Evolutionary conservation across 2,888 invertebrate genomes (phyloP), one percentile per base, ranked within the genome.

Genomic region (Exephanes ischioxanthus): DNA sequence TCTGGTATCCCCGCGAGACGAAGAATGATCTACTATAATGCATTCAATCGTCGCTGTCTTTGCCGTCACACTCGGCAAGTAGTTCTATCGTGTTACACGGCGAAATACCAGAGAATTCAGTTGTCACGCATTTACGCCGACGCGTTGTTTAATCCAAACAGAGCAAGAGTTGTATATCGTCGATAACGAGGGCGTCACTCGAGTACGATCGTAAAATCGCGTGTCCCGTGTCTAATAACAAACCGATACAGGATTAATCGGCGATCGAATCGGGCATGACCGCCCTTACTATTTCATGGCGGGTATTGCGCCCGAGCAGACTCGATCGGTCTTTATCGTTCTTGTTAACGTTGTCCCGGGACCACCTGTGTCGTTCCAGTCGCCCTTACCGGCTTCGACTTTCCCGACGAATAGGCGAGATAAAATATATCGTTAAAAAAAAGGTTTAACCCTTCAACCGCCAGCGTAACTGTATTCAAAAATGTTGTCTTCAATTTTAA

Each of bases 221-320:
- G 53, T 84, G 80, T 80, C 66, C 73, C 72, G 77, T 85, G 75
- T 86, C 89, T 89, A 90, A 91, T 91, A 89, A 90, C 83, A 87
- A 90, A 90, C 63, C 84, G 87, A 89, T 88, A 89, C 82, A 84
- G 89, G 87, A 87, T 88, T 90, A 89, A 91, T 90, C 89, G 89
- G 80, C 86, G 86, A 87, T 86, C 86, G 89, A 89, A 90, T 89
- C 88, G 83, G 84, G 75, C 87, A 77, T 78, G 88, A 88, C 83
- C 89, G 88, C 87, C 89, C 87, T 89, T 87, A 88, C 88, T 90
- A 88, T 89, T 90, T 90, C 88, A 91, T 83, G 87, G 83, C 85
- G 26, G 26, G 76, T 86, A 82, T 84, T 79, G 84, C 86, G 53
- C 77, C 80, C 41, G 86, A 86, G 85, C 72, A 30, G 9, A 61